Evolutionary conservation across 2,113 vertebrate species (phyloP).

Genomic region (Pelvicachromis taeniatus): DNA sequence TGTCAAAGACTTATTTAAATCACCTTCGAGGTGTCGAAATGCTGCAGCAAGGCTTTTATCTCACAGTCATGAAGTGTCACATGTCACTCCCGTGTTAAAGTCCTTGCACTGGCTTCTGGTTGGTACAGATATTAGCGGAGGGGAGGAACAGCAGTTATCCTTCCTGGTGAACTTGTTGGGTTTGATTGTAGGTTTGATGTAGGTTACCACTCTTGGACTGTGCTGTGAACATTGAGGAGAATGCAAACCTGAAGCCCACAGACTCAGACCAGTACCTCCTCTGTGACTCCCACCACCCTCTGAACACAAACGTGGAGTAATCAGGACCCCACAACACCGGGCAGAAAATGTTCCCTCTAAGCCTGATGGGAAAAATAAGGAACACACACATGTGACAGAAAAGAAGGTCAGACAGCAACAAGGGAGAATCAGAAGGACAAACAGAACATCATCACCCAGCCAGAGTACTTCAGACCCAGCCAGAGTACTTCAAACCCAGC

Average conservation of each 20-base stretch:
- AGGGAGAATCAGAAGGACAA: not conserved
- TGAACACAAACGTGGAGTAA: not conserved
- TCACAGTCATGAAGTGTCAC: too few relatives aligned
- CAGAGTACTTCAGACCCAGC: too few relatives aligned
- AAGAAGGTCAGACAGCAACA: not conserved
- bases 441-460: not conserved
- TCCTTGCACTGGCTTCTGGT: too few relatives aligned
- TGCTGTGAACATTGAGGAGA: not conserved
- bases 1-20: too few relatives aligned
- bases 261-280: not conserved
- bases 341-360: not conserved
- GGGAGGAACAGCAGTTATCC: too few relatives aligned
- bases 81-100: too few relatives aligned
- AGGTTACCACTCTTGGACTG: not conserved
- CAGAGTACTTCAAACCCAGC: too few relatives aligned
- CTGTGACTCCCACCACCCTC: not conserved
- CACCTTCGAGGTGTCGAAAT: too few relatives aligned
- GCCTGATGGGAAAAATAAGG: not conserved
- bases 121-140: too few relatives aligned
- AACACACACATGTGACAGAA: not conserved
- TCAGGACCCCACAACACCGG: not conserved
- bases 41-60: too few relatives aligned
- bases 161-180: not conserved
- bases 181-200: not conserved
- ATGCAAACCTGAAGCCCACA: not conserved